These are phyloP conservation scores for Steatornis caripensis DNA, from an alignment of 2,113 vertebrate genomes.

Conservation along the genomic window DNA sequence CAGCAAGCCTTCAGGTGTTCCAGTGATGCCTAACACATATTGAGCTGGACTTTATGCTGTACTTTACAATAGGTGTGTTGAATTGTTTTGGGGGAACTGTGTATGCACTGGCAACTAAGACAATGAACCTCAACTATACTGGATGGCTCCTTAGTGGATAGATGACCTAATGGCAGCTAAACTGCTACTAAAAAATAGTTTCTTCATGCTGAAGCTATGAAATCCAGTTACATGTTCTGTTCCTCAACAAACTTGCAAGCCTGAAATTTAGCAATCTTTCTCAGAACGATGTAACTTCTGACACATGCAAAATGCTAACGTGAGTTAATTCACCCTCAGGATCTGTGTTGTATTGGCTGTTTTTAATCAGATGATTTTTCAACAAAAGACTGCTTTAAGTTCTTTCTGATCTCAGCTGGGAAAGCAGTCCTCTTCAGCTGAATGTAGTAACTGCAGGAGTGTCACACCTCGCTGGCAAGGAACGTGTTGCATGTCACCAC, in stretches of 20 bases:
- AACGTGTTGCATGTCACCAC: slow-evolving; percentile 53
- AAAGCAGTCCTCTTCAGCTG: slow-evolving; percentile 51
- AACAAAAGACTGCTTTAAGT: slow-evolving; percentile 54
- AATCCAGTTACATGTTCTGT: slow-evolving; percentile 24
- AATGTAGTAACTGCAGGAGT: slow-evolving; percentile 33
- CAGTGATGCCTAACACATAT: slow-evolving; percentile 78
- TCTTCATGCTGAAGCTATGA: slow-evolving; percentile 65
- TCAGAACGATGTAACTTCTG: slow-evolving; percentile 61
- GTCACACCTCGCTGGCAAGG: slow-evolving; percentile 19
- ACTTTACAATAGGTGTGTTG: slow-evolving; percentile 77
- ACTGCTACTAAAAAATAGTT: slow-evolving; percentile 64
- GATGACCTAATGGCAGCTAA: slow-evolving; percentile 76
- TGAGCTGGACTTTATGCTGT: slow-evolving; percentile 77
- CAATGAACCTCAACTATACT: slow-evolving; percentile 74
- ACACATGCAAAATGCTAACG: slow-evolving; percentile 36
- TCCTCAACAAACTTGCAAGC: slow-evolving; percentile 34
- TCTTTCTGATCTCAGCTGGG: slow-evolving; percentile 46
- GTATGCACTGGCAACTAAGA: slow-evolving; percentile 75
- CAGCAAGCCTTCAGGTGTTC: slow-evolving; percentile 85
- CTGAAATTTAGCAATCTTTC: slow-evolving; percentile 48
- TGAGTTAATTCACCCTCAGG: slow-evolving; percentile 62
- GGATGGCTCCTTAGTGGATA: slow-evolving; percentile 66
- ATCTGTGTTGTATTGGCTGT: slow-evolving; percentile 42
- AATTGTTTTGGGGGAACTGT: slow-evolving; percentile 71
- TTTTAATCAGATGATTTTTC: slow-evolving; percentile 44